A percentile compares a stretch with the other conserved stretches of the same genome.
Conservation (phyloP, 2,888 invertebrate genomes). For the Andrena trimmerana region DNA sequence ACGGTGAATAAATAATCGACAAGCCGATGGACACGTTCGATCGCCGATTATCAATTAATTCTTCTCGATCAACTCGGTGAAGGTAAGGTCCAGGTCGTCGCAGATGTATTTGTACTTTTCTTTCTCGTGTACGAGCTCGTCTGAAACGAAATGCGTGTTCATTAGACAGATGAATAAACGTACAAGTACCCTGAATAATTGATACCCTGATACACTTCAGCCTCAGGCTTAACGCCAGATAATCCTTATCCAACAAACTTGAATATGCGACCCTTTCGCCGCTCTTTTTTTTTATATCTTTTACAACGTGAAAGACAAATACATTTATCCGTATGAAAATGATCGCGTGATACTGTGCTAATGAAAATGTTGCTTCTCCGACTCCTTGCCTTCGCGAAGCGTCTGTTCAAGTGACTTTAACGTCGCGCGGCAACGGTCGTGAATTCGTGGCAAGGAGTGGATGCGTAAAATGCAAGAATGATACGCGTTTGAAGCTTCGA, state of each 20-base stretch:
- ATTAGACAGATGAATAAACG: conserved; percentile 18
- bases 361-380: not conserved
- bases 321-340: not conserved
- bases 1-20: conserved; percentile 50
- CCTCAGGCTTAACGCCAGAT: not conserved
- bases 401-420: not conserved
- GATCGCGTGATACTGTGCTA: not conserved
- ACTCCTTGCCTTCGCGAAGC: not conserved
- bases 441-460: conserved; percentile 17
- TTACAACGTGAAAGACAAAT: too few relatives aligned
- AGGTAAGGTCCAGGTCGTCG: conserved; percentile 99
- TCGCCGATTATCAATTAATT: conserved; percentile 64
- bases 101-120: conserved; percentile 99
- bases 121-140: conserved; percentile 98
- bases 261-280: too few relatives aligned
- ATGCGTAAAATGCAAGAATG: conserved; percentile 1
- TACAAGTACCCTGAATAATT: not conserved
- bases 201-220: not conserved
- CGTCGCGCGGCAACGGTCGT: not conserved
- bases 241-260: conserved; percentile 13
- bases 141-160: conserved; percentile 87
- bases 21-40: conserved; percentile 45
- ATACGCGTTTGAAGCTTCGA: too few relatives aligned
- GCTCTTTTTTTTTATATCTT: too few relatives aligned
- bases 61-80: conserved; percentile 92